Conservation (phyloP, 2,113 vertebrate genomes). For the Datnioides undecimradiatus region DNA sequence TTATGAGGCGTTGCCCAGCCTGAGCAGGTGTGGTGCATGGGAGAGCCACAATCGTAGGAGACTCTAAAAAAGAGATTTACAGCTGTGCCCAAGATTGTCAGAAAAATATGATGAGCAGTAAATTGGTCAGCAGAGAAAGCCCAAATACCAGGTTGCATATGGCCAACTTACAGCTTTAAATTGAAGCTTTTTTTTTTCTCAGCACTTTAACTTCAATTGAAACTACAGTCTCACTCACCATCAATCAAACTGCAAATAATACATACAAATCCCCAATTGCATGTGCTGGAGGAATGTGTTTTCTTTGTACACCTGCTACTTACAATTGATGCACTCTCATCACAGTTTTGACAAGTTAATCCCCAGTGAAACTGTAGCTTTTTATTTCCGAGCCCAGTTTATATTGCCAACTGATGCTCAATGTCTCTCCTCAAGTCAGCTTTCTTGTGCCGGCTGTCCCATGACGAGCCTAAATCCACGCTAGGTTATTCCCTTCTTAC, state of each 20-base stretch:
- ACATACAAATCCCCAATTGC: not conserved
- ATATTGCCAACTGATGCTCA: slow-evolving; percentile 65
- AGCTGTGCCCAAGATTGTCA: not conserved
- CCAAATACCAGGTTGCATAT: slow-evolving; percentile 6
- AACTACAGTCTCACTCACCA: not conserved
- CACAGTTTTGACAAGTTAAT: slow-evolving; percentile 73
- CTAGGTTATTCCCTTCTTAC: slow-evolving; percentile 70
- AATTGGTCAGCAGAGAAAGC: not conserved
- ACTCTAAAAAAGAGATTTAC: slow-evolving; percentile 34
- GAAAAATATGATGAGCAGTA: slow-evolving; percentile 6
- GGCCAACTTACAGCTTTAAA: not conserved
- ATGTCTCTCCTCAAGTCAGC: slow-evolving; percentile 71
- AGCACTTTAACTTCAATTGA: not conserved
- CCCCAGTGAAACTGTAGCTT: slow-evolving; percentile 53
- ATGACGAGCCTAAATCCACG: slow-evolving; percentile 54
- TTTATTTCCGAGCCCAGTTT: slow-evolving; percentile 32
- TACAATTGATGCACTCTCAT: slow-evolving; percentile 47
- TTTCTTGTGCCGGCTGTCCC: slow-evolving; percentile 40
- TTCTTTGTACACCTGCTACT: slow-evolving; percentile 54
- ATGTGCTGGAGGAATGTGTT: slow-evolving; percentile 27
- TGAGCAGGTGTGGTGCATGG: slow-evolving; percentile 25
- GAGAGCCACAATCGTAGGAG: slow-evolving; percentile 22
- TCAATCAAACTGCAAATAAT: not conserved
- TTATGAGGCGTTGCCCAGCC: slow-evolving; percentile 1
- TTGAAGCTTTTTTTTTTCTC: not conserved